These are phyloP conservation scores for Gambusia holbrooki DNA, from an alignment of 2,113 vertebrate genomes.

Conservation along the genomic window DNA sequence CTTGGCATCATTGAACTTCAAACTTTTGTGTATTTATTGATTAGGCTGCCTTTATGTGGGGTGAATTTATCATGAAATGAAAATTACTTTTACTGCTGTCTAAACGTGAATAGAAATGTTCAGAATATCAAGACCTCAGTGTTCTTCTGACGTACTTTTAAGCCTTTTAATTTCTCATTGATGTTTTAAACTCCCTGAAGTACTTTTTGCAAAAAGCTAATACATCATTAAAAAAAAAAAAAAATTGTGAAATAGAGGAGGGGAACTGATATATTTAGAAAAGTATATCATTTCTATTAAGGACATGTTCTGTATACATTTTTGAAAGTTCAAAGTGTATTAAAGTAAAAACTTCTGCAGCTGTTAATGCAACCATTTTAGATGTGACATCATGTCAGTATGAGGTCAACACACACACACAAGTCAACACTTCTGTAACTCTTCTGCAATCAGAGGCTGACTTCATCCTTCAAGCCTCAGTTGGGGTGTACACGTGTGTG, in stretches of 20 bases:
- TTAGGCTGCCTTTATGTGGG: neutral
- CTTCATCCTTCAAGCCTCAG: constrained; percentile 63
- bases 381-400: constrained; percentile 67
- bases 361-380: constrained; percentile 52
- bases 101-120: neutral
- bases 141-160: neutral
- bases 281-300: neutral
- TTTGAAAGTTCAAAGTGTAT: constrained; percentile 11
- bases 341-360: constrained; percentile 20
- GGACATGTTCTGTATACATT: neutral
- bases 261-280: neutral
- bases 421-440: constrained; percentile 72
- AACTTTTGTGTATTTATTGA: neutral
- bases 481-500: constrained; percentile 45
- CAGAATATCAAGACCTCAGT: neutral
- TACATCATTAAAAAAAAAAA: neutral
- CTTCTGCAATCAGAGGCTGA: constrained; percentile 73
- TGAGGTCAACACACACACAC: constrained; percentile 65
- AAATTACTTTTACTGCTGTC: neutral
- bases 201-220: neutral
- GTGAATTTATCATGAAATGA: neutral
- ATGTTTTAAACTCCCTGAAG: neutral
- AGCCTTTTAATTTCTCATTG: neutral
- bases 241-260: neutral
- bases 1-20: neutral